A percentile compares a stretch with the other conserved stretches of the same genome.
Evolutionary conservation across 2,113 vertebrate species (phyloP).

Genomic region (Recurvirostra avosetta): DNA sequence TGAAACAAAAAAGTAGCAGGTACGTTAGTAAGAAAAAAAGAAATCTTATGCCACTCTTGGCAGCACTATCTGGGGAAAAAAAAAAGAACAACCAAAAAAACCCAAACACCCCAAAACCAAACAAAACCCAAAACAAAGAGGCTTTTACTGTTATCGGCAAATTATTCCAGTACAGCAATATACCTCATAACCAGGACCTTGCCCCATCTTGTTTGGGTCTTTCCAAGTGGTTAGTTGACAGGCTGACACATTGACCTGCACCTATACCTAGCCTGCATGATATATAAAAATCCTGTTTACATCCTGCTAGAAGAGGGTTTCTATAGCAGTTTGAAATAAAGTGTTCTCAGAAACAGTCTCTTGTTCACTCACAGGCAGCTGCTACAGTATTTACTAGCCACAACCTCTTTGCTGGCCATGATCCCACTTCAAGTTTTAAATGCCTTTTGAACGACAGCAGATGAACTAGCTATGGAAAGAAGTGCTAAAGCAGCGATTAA

Average conservation of each 20-base stretch:
- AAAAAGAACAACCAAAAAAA: no score
- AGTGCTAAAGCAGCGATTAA: background rate
- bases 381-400: background rate
- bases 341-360: background rate
- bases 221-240: background rate
- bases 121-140: background rate
- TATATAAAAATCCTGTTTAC: fast-evolving
- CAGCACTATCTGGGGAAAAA: background rate
- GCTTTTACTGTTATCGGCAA: background rate
- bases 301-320: background rate
- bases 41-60: background rate
- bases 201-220: background rate
- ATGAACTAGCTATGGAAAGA: background rate
- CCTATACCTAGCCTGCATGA: background rate
- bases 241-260: background rate
- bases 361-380: background rate
- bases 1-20: background rate
- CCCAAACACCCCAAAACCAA: no score
- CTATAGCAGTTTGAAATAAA: background rate
- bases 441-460: background rate
- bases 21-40: background rate
- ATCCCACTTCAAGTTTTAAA: background rate
- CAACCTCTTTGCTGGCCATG: background rate
- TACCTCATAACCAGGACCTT: background rate
- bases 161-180: background rate